phyloP scores from a whole-genome alignment of 2,888 invertebrate genomes.

The Drosophila buzzatii region DNA sequence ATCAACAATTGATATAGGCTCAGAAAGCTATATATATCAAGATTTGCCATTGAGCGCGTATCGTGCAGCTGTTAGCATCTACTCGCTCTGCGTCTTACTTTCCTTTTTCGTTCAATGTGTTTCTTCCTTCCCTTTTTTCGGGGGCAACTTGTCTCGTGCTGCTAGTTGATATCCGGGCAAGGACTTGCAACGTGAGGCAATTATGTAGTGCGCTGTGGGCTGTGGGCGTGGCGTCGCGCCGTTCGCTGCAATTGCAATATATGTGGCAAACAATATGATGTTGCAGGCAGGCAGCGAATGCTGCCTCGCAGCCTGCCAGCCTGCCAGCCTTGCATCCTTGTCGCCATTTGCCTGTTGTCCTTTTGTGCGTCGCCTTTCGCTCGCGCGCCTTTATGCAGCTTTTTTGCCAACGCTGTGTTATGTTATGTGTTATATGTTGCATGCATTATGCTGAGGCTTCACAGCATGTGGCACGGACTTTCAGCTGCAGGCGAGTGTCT shows the following conservation, averaged over 20 bases:
- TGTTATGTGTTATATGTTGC: constrained; percentile 40
- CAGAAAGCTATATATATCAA: too few relatives aligned
- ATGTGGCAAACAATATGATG: constrained; percentile 60
- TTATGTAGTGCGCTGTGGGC: constrained; percentile 44
- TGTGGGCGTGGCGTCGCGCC: constrained; percentile 4
- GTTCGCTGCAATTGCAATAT: constrained; percentile 45
- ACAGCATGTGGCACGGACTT: constrained; percentile 64
- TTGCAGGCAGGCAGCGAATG: constrained; percentile 15
- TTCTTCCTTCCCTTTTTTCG: constrained; percentile 13
- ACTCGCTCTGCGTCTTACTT: background rate
- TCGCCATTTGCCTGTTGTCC: constrained; percentile 37
- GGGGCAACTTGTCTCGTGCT: constrained; percentile 5
- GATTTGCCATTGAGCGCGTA: background rate
- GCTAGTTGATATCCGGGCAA: constrained; percentile 35
- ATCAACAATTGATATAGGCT: too few relatives aligned
- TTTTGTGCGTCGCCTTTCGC: constrained; percentile 40
- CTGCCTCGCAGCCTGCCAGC: constrained; percentile 11
- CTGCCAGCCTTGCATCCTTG: background rate
- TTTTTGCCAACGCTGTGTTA: constrained; percentile 33
- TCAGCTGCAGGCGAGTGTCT: constrained; percentile 41
- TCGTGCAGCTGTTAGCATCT: background rate
- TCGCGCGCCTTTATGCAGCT: constrained; percentile 54
- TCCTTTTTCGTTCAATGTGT: background rate
- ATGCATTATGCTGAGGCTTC: constrained; percentile 63
- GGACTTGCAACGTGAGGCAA: constrained; percentile 53